Evolutionary conservation across 2,113 vertebrate genomes (phyloP).

Genomic region (Petrocephalus microphthalmus): DNA sequence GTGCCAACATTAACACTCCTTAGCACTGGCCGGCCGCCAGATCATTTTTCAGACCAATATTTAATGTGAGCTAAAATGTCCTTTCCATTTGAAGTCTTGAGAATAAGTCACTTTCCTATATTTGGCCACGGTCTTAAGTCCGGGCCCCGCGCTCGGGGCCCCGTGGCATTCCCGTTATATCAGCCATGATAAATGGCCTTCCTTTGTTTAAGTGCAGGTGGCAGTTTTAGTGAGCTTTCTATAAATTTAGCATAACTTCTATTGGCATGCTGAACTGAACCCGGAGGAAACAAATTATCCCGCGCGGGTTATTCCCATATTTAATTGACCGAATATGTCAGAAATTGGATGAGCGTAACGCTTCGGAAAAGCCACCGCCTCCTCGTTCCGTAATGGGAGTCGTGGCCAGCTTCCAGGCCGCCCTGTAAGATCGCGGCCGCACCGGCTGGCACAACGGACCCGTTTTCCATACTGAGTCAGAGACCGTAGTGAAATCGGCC

Average conservation of each 20-base stretch:
- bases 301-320: constrained; percentile 55
- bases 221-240: constrained; percentile 83
- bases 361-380: constrained; percentile 58
- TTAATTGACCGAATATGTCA: constrained; percentile 82
- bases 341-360: constrained; percentile 73
- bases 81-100: constrained; percentile 77
- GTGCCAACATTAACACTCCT: constrained; percentile 90
- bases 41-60: constrained; percentile 75
- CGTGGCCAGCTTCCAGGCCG: constrained; percentile 71
- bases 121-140: constrained; percentile 72
- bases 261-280: constrained; percentile 79
- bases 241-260: constrained; percentile 78
- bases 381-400: constrained; percentile 74
- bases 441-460: constrained; percentile 7
- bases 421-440: neutral
- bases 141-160: constrained; percentile 63
- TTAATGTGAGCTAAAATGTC: constrained; percentile 78
- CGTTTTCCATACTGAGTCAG: constrained; percentile 11
- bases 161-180: constrained; percentile 70
- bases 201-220: constrained; percentile 80
- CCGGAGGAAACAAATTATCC: constrained; percentile 81
- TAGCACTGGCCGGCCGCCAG: constrained; percentile 74
- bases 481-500: neutral
- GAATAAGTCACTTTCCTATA: constrained; percentile 81
- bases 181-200: constrained; percentile 74